Percentiles rank a stretch among this genome's conserved stretches.
Conservation (phyloP, 2,888 invertebrate species). For the Parelbella ahira region DNA sequence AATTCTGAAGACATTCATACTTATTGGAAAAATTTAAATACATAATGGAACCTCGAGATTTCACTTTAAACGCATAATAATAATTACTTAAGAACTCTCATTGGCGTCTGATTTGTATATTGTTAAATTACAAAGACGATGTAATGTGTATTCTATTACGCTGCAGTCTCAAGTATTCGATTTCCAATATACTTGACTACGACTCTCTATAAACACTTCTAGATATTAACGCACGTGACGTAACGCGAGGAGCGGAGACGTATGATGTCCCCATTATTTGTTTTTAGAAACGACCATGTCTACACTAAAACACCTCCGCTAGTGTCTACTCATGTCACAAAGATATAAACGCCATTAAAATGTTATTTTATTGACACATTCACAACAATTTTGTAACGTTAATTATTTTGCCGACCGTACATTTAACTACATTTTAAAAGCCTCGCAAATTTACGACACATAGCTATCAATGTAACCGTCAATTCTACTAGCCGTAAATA, state of each 20-base stretch:
- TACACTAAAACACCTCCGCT: background rate
- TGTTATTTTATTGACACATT: slow-evolving; percentile 7
- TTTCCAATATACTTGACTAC: slow-evolving; percentile 28
- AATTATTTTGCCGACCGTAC: slow-evolving; percentile 15
- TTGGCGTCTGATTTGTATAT: no score
- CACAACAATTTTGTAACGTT: no score
- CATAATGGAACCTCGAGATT: no score
- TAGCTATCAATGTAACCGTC: slow-evolving; percentile 7
- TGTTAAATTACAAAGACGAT: no score
- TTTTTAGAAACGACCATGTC: slow-evolving; percentile 37
- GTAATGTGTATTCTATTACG: slow-evolving; percentile 11
- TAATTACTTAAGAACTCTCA: no score
- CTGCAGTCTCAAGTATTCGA: background rate
- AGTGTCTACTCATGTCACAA: slow-evolving; percentile 3
- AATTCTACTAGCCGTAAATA: no score
- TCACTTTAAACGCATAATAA: no score
- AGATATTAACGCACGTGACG: slow-evolving; percentile 55
- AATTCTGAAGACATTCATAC: no score
- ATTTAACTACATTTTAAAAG: slow-evolving; percentile 6
- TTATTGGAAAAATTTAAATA: no score
- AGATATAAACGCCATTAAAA: slow-evolving; percentile 11
- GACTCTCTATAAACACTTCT: slow-evolving; percentile 56
- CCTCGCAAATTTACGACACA: slow-evolving; percentile 11
- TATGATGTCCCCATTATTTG: slow-evolving; percentile 18
- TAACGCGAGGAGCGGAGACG: slow-evolving; percentile 40